Conservation (phyloP, 2,797 vertebrate species). For the Ibycter americanus region DNA sequence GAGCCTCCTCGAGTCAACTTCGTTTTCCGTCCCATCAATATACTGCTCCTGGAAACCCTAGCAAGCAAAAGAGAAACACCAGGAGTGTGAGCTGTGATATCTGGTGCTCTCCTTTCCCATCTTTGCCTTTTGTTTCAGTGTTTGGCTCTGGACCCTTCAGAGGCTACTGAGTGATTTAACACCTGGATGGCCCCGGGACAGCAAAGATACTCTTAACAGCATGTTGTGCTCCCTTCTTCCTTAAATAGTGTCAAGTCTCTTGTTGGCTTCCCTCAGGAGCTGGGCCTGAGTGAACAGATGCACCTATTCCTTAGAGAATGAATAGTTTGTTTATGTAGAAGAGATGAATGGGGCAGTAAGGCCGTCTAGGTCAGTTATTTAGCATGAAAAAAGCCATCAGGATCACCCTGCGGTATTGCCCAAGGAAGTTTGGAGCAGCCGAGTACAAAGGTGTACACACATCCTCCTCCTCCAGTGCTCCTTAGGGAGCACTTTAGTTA, state of each 20-base stretch:
- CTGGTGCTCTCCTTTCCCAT: background rate
- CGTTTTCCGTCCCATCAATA: background rate
- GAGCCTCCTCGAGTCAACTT: slow-evolving; percentile 44
- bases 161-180: slow-evolving; percentile 52
- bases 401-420: slow-evolving; percentile 25
- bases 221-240: slow-evolving; percentile 11
- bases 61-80: background rate
- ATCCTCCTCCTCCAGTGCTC: background rate
- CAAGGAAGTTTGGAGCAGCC: slow-evolving; percentile 32
- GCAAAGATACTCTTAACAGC: background rate
- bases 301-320: slow-evolving; percentile 55
- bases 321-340: slow-evolving; percentile 62
- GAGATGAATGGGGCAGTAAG: slow-evolving; percentile 62
- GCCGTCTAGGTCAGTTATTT: slow-evolving; percentile 63
- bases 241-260: slow-evolving; percentile 22
- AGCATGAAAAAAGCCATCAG: slow-evolving; percentile 65
- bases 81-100: background rate
- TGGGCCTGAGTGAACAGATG: slow-evolving; percentile 32
- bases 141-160: background rate
- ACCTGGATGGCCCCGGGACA: slow-evolving; percentile 59
- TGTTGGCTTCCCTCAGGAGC: slow-evolving; percentile 43
- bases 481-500: slow-evolving; percentile 61
- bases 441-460: slow-evolving; percentile 60
- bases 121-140: slow-evolving; percentile 40
- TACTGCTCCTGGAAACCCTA: slow-evolving; percentile 20